A percentile compares a stretch with the other conserved stretches of the same genome.
These are phyloP conservation scores for Paguma larvata DNA, from an alignment of 2,797 vertebrate species.

Conservation along the genomic window DNA sequence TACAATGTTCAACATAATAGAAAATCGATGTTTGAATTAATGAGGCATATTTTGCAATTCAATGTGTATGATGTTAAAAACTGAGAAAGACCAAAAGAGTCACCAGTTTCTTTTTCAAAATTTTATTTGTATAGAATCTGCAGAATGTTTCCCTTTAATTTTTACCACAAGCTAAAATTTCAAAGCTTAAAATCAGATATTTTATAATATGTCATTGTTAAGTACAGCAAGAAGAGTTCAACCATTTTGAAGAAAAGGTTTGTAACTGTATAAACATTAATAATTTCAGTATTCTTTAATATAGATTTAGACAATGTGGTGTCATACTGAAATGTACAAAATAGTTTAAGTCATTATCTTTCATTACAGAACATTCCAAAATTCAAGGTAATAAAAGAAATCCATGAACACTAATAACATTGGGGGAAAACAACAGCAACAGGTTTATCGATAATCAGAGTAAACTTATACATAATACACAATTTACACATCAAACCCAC, in stretches of 20 bases:
- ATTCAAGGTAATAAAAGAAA: slow-evolving; percentile 36
- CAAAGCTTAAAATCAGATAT: slow-evolving; percentile 40
- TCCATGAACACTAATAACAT: slow-evolving; percentile 43
- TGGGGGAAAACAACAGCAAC: slow-evolving; percentile 3
- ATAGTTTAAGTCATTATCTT: slow-evolving; percentile 50
- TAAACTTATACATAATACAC: not conserved
- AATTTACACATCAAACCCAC: slow-evolving; percentile 49
- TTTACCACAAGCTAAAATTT: not conserved
- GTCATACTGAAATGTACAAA: slow-evolving; percentile 65
- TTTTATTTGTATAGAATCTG: slow-evolving; percentile 59
- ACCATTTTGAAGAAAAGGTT: slow-evolving; percentile 45
- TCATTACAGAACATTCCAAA: slow-evolving; percentile 41
- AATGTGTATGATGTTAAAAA: not conserved
- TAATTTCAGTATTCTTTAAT: slow-evolving; percentile 67
- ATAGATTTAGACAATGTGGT: slow-evolving; percentile 18
- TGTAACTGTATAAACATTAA: slow-evolving; percentile 71
- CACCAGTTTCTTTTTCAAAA: slow-evolving; percentile 17
- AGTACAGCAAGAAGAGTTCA: not conserved
- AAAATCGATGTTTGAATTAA: slow-evolving; percentile 8
- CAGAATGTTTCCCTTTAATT: not conserved
- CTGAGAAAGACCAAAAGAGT: slow-evolving; percentile 45
- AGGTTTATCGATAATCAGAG: slow-evolving; percentile 51
- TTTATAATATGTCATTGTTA: slow-evolving; percentile 25
- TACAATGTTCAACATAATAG: not conserved
- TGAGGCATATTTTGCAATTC: slow-evolving; percentile 5